A percentile compares a stretch with the other conserved stretches of the same genome.
Evolutionary conservation across 2,113 vertebrate species (phyloP).

Genomic region (Muntiacus muntjak): DNA sequence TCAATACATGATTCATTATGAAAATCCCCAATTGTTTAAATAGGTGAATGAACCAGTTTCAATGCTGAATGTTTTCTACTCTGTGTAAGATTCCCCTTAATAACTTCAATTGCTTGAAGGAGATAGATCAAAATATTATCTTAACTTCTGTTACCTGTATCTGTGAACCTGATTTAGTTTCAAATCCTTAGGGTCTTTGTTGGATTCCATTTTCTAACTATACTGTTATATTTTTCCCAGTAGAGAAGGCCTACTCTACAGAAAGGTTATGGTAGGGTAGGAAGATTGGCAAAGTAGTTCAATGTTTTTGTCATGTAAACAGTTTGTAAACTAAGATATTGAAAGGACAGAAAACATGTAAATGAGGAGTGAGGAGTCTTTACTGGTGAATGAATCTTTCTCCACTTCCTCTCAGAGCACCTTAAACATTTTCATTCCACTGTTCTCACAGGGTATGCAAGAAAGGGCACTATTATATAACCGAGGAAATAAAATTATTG

Average conservation of each 20-base stretch:
- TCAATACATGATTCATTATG: neutral
- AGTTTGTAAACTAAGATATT: neutral
- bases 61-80: neutral
- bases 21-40: slow-evolving; percentile 7
- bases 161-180: neutral
- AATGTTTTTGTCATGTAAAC: neutral
- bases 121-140: neutral
- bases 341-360: neutral
- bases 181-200: neutral
- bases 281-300: neutral
- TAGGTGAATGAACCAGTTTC: neutral
- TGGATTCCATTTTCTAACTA: neutral
- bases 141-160: neutral
- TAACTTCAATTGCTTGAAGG: neutral
- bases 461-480: neutral
- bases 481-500: neutral
- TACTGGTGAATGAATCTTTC: neutral
- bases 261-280: neutral
- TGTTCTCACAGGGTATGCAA: neutral
- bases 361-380: neutral
- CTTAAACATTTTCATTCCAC: neutral
- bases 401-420: neutral
- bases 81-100: neutral
- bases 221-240: neutral
- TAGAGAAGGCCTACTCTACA: neutral